Evolutionary conservation across 1,140 invertebrate species (phyloP).

Genomic region (Cydia splendana): DNA sequence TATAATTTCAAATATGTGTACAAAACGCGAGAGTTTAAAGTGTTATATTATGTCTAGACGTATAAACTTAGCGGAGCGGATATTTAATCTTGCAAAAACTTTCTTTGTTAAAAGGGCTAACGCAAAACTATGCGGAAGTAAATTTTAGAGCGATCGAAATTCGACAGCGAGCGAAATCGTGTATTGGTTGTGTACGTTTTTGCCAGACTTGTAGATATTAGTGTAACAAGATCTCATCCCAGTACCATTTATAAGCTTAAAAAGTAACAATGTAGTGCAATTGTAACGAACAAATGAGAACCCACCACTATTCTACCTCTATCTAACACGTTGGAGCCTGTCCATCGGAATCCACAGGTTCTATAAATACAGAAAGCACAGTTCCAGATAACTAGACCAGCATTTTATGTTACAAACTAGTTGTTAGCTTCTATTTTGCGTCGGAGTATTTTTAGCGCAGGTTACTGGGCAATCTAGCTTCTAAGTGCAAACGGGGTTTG

Average conservation of each 20-base stretch:
- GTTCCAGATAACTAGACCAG: slow-evolving; percentile 30
- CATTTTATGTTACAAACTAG: slow-evolving; percentile 31
- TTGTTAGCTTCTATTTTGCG: slow-evolving; percentile 29
- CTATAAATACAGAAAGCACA: slow-evolving; percentile 27
- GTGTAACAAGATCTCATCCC: too few relatives aligned
- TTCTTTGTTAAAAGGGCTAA: not conserved
- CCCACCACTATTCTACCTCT: too few relatives aligned
- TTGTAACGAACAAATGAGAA: too few relatives aligned
- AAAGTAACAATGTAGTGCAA: too few relatives aligned
- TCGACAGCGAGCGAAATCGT: too few relatives aligned
- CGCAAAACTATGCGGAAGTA: too few relatives aligned
- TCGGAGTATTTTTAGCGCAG: slow-evolving; percentile 18
- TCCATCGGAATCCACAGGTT: slow-evolving; percentile 14
- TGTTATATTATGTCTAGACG: slow-evolving; percentile 1
- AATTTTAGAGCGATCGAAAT: too few relatives aligned
- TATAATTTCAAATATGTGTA: too few relatives aligned
- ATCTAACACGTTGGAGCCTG: not conserved
- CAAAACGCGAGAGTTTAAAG: too few relatives aligned
- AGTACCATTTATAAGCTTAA: too few relatives aligned
- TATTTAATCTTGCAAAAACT: not conserved
- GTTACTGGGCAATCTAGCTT: slow-evolving; percentile 29
- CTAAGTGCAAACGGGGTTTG: slow-evolving; percentile 12
- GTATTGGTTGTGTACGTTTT: too few relatives aligned
- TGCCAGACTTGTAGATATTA: too few relatives aligned
- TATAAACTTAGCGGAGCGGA: not conserved